Evolutionary conservation across 2,888 invertebrate genomes (phyloP).

Genomic region (Cephus pygmeus): DNA sequence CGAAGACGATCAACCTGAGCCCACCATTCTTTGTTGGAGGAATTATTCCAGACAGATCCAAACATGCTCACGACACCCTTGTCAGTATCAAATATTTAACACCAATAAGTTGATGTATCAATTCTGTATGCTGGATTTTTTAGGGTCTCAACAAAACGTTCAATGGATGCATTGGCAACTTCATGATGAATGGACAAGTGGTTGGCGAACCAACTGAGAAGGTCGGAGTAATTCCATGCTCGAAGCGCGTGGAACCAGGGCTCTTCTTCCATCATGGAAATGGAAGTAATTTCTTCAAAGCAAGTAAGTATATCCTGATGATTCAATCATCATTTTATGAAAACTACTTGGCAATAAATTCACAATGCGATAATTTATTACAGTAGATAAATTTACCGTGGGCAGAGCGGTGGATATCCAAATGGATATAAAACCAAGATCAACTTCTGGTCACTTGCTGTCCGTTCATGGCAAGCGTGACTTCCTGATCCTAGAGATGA

Average conservation of each 20-base stretch:
- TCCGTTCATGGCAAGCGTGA: slow-evolving; percentile 87
- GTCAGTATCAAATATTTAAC: neutral
- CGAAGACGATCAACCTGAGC: slow-evolving; percentile 71
- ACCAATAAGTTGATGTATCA: neutral
- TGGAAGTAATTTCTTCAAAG: slow-evolving; percentile 75
- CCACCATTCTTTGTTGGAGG: slow-evolving; percentile 88
- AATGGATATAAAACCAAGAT: slow-evolving; percentile 88
- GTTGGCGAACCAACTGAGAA: slow-evolving; percentile 72
- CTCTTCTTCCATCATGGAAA: slow-evolving; percentile 85
- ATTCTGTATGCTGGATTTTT: slow-evolving; percentile 30
- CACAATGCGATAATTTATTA: slow-evolving; percentile 32
- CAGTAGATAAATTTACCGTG: slow-evolving; percentile 81
- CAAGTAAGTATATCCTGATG: slow-evolving; percentile 64
- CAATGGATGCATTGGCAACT: slow-evolving; percentile 85
- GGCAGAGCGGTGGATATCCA: slow-evolving; percentile 82
- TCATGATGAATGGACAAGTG: slow-evolving; percentile 76
- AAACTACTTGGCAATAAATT: neutral
- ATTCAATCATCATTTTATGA: neutral
- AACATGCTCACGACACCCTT: slow-evolving; percentile 16
- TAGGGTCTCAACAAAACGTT: slow-evolving; percentile 77
- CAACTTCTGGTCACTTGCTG: slow-evolving; percentile 84
- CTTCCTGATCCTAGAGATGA: slow-evolving; percentile 87
- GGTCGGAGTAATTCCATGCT: slow-evolving; percentile 81
- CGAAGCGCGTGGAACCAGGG: slow-evolving; percentile 82
- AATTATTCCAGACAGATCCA: slow-evolving; percentile 68